These are phyloP conservation scores for Leptinotarsa tumamoca DNA, from an alignment of 2,888 invertebrate species.

Conservation along the genomic window DNA sequence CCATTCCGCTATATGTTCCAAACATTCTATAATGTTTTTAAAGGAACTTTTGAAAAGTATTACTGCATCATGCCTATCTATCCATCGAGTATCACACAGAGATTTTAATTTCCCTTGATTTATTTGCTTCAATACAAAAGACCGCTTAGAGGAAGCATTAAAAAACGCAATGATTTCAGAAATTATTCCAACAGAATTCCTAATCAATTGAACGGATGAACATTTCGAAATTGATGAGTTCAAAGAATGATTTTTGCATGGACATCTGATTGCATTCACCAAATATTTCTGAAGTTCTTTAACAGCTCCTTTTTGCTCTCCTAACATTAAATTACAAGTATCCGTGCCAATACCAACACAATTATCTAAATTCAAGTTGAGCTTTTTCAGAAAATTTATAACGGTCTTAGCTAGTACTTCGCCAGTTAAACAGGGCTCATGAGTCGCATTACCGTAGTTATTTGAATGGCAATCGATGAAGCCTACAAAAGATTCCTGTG, in stretches of 20 bases:
- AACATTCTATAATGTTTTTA: constrained; percentile 13
- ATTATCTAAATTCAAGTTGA: constrained; percentile 7
- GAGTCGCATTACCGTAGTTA: neutral
- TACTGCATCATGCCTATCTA: too few relatives aligned
- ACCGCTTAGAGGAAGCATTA: neutral
- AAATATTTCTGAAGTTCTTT: constrained; percentile 25
- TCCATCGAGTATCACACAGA: neutral
- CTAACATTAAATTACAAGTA: constrained; percentile 26
- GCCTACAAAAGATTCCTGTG: neutral
- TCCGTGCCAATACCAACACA: constrained; percentile 33
- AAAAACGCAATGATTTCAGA: constrained; percentile 22
- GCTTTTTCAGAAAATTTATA: constrained; percentile 23
- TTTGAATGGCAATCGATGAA: neutral
- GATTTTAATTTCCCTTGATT: neutral
- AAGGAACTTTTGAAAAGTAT: too few relatives aligned
- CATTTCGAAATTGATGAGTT: constrained; percentile 31
- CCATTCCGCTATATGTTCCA: constrained; percentile 1
- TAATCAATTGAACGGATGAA: constrained; percentile 13
- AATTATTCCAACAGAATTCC: constrained; percentile 30
- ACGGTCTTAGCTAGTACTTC: neutral
- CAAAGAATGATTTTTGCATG: constrained; percentile 26
- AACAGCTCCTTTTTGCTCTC: constrained; percentile 26
- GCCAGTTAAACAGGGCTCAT: too few relatives aligned
- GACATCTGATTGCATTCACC: constrained; percentile 25
- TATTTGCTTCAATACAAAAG: neutral